These are phyloP conservation scores for Gobiocypris rarus DNA, from an alignment of 2,113 vertebrate species.

Conservation along the genomic window DNA sequence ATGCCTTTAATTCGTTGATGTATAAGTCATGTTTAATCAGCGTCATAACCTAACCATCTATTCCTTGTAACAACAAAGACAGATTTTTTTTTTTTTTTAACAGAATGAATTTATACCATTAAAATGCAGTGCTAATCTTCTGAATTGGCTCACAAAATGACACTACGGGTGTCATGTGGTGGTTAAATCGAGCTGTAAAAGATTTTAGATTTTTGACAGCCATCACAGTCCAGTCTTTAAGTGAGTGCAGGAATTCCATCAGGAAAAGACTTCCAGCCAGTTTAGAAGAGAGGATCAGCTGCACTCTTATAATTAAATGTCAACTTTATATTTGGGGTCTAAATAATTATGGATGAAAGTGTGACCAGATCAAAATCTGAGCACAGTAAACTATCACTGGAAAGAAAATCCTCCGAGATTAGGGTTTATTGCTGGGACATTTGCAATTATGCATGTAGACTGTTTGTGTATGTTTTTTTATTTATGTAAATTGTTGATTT, in stretches of 20 bases:
- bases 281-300: constrained; percentile 28
- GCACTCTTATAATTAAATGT: constrained; percentile 27
- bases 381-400: not conserved
- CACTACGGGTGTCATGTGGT: not conserved
- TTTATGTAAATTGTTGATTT: not conserved
- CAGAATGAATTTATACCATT: not conserved
- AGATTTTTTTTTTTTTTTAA: not conserved
- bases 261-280: not conserved
- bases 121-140: not conserved
- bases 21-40: constrained; percentile 33
- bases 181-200: constrained; percentile 13
- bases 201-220: constrained; percentile 25
- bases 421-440: not conserved
- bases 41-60: constrained; percentile 17
- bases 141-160: not conserved
- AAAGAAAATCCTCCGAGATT: not conserved
- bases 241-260: not conserved
- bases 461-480: not conserved
- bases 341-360: constrained; percentile 14
- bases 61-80: not conserved
- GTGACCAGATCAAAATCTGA: constrained; percentile 20
- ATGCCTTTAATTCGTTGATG: constrained; percentile 16
- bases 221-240: constrained; percentile 8
- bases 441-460: not conserved
- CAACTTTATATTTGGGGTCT: constrained; percentile 7